These are phyloP conservation scores for Alethe diademata DNA, from an alignment of 2,113 vertebrate genomes.

Conservation along the genomic window DNA sequence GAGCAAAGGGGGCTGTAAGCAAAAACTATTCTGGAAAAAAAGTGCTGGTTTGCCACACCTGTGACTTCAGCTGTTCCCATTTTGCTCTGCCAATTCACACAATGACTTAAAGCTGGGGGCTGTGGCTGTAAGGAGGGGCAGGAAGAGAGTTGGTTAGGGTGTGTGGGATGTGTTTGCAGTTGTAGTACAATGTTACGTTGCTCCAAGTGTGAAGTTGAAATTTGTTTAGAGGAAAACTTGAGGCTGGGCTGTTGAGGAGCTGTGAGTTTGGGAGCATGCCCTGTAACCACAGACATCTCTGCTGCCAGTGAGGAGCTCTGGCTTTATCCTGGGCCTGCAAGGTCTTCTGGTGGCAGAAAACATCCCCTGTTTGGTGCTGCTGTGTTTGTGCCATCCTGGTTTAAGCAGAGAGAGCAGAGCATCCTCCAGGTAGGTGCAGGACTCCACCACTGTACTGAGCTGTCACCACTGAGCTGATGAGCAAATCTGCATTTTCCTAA, in stretches of 20 bases:
- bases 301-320: fast-evolving
- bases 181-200: fast-evolving
- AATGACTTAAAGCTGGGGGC: not conserved
- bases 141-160: fast-evolving
- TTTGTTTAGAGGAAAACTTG: not conserved
- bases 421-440: not conserved
- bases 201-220: fast-evolving
- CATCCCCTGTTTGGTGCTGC: fast-evolving
- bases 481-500: not conserved
- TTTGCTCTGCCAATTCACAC: not conserved
- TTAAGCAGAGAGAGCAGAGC: not conserved
- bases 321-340: not conserved
- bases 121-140: fast-evolving
- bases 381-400: fast-evolving
- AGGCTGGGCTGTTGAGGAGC: fast-evolving
- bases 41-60: not conserved
- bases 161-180: fast-evolving
- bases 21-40: not conserved
- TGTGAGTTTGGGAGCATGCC: fast-evolving
- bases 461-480: not conserved
- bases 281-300: fast-evolving
- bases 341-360: not conserved
- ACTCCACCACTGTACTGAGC: fast-evolving
- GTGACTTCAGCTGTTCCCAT: not conserved
- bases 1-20: not conserved